phyloP scores from a whole-genome alignment of 37 sponge, comb jelly and placozoan species.

The Lycopodina hypogea region DNA sequence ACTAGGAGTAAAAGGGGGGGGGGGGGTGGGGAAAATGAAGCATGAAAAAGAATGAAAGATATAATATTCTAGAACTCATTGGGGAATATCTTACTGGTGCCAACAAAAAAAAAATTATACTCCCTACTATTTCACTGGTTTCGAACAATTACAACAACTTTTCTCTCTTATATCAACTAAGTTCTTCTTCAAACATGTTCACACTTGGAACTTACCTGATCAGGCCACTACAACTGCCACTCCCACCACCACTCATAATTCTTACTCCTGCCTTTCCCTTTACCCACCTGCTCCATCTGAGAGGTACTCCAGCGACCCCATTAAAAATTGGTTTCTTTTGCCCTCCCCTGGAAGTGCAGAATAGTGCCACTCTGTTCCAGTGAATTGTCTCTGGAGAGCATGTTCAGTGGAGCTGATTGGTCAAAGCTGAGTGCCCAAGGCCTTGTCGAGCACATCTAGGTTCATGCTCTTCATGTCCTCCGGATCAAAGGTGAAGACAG shows the following conservation, averaged over 20 bases:
- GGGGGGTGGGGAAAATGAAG: not conserved
- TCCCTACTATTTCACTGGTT: too few relatives aligned
- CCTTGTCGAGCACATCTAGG: conserved; percentile 6
- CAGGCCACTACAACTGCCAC: too few relatives aligned
- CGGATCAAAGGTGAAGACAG: conserved; percentile 34
- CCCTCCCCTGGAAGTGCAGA: conserved; percentile 40
- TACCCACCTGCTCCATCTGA: conserved; percentile 69
- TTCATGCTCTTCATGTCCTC: conserved; percentile 27
- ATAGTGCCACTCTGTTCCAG: conserved; percentile 27
- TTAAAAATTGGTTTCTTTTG: conserved; percentile 31
- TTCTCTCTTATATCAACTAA: too few relatives aligned
- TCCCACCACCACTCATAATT: too few relatives aligned
- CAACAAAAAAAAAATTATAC: too few relatives aligned
- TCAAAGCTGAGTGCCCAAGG: not conserved
- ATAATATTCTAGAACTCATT: too few relatives aligned
- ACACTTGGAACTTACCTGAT: too few relatives aligned
- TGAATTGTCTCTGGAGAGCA: conserved; percentile 1
- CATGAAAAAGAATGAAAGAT: too few relatives aligned
- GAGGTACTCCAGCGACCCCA: conserved; percentile 62
- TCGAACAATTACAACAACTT: too few relatives aligned
- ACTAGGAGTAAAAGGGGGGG: conserved; percentile 10
- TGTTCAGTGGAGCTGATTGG: conserved; percentile 2
- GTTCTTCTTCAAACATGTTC: too few relatives aligned
- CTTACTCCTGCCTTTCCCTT: not conserved
- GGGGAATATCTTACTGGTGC: too few relatives aligned